Evolutionary conservation across 2,113 vertebrate genomes (phyloP), one percentile per base, ranked within the genome.

Genomic region (Paracanthobrama guichenoti): DNA sequence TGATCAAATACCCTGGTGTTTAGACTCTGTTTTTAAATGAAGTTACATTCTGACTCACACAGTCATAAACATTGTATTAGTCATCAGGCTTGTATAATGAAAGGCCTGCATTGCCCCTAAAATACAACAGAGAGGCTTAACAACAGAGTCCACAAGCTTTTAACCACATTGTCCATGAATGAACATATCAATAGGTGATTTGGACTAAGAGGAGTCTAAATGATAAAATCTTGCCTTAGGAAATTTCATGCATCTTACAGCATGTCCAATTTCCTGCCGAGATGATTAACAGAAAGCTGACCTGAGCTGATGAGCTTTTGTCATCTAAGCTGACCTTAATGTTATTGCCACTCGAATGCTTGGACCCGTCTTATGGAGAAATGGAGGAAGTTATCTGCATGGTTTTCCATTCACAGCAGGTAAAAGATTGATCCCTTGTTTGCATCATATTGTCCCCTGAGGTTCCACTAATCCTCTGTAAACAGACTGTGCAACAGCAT

Each of bases 401-500:
- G 48, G 11, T 86, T 75, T 89, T 86, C 53, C 42, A 85, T 87
- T 84, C 83, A 82, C 50, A 81, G 50, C 26, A 86, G 74, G 85
- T 80, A 85, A 78, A 86, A 84, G 64, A 82, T 82, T 79, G 78
- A 89, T 84, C 71, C 50, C 73, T 86, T 84, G 82, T 89, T 87
- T 87, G 84, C 88, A 89, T 87, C 84, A 80, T 83, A 81, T 81
- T 64, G 48, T 84, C 88, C 86, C 83, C 77, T 26, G 88, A 88
- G 89, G 75, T 64, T 79, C 16, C 74, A 82, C 84, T 85, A 87
- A 90, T 87, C 82, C 80, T 72, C 71, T 76, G 82, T 86, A 84
- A 88, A 90, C 84, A 85, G 72, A 48, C 66, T 22, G 76, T 24
- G 62, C 12, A 82, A 69, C 78, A 66, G 78, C n/a, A 20, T 77